Conservation (phyloP, 2,888 invertebrate genomes). For the Diarsia brunnea region DNA sequence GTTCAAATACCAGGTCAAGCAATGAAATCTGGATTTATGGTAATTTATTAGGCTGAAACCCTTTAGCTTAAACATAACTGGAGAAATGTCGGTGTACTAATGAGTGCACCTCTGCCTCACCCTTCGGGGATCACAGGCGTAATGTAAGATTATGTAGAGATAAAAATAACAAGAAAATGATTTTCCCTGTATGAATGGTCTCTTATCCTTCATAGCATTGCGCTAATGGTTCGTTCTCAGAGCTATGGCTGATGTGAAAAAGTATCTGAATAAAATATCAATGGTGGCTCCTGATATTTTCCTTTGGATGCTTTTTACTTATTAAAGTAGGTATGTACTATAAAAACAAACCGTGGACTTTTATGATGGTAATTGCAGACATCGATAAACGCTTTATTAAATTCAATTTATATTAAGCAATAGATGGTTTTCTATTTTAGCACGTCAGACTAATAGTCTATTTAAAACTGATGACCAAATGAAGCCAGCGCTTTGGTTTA, state of each 20-base stretch:
- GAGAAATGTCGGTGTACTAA: background rate
- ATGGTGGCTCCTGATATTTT: slow-evolving; percentile 61
- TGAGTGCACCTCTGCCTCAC: background rate
- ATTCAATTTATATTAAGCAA: background rate
- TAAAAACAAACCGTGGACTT: slow-evolving; percentile 19
- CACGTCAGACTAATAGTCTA: background rate
- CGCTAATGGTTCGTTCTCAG: slow-evolving; percentile 74
- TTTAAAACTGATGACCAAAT: background rate
- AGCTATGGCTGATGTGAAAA: slow-evolving; percentile 74
- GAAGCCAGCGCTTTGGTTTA: background rate
- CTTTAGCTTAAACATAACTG: background rate
- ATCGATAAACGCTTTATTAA: background rate
- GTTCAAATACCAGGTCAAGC: background rate
- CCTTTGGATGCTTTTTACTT: slow-evolving; percentile 46
- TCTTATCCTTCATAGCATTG: slow-evolving; percentile 70
- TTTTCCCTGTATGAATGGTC: slow-evolving; percentile 70
- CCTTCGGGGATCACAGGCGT: background rate
- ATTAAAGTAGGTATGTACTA: slow-evolving; percentile 2
- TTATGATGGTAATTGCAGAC: slow-evolving; percentile 1
- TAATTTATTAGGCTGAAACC: background rate
- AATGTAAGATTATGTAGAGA: slow-evolving; percentile 4
- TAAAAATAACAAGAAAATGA: slow-evolving; percentile 17
- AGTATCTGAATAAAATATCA: too few relatives aligned
- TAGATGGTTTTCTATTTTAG: too few relatives aligned
- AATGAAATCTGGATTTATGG: background rate